A percentile compares a stretch with the other conserved stretches of the same genome.
phyloP scores from a whole-genome alignment of 2,888 invertebrate species.

The Standfussiana lucernea region DNA sequence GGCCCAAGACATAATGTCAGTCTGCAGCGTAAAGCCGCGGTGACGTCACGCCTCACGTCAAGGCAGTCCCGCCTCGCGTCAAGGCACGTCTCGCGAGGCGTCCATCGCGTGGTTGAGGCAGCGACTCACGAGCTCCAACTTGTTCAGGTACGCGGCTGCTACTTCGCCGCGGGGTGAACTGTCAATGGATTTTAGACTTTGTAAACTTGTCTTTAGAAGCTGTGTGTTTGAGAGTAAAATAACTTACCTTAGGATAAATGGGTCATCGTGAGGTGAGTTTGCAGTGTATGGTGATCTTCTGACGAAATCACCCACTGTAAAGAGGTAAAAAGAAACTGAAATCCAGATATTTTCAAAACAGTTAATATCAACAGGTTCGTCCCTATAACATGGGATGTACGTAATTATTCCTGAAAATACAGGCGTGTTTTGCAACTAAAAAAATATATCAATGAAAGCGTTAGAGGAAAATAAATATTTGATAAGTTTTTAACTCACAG shows the following conservation, averaged over 20 bases:
- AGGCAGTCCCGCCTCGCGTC: constrained; percentile 73
- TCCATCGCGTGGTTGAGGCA: constrained; percentile 79
- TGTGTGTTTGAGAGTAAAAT: not conserved
- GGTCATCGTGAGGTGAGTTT: constrained; percentile 80
- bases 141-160: constrained; percentile 78
- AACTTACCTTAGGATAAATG: constrained; percentile 80
- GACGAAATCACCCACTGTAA: constrained; percentile 76
- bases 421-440: not conserved
- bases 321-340: not conserved
- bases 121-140: constrained; percentile 80
- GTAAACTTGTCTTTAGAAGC: not conserved
- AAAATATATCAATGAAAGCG: not conserved
- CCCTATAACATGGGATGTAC: not conserved
- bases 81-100: constrained; percentile 76
- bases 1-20: constrained; percentile 11
- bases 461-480: not conserved
- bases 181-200: constrained; percentile 24
- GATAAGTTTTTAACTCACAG: constrained; percentile 17
- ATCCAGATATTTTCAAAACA: not conserved
- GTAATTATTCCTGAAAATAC: not conserved
- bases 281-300: constrained; percentile 76
- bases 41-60: constrained; percentile 65
- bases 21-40: constrained; percentile 15
- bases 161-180: constrained; percentile 81
- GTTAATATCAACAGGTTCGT: not conserved